A percentile compares a stretch with the other conserved stretches of the same genome.
Evolutionary conservation across 1,140 invertebrate species (phyloP).

Genomic region (Macrosteles quadrilineatus): DNA sequence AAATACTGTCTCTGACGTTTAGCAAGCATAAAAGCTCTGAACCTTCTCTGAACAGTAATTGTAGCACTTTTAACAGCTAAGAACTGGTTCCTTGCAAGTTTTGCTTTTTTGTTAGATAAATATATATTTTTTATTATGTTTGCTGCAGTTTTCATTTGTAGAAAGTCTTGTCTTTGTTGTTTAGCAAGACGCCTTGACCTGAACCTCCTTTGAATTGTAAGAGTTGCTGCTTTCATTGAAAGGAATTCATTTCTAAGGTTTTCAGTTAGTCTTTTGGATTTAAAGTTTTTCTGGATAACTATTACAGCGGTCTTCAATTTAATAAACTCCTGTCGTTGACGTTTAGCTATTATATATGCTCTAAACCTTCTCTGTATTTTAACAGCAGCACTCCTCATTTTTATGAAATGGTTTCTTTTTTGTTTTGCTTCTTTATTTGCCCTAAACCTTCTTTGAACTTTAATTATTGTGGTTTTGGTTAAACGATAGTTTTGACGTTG

Average conservation of each 20-base stretch:
- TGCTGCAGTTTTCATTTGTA: slow-evolving; percentile 46
- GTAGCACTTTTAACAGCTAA: slow-evolving; percentile 43
- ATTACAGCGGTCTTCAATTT: slow-evolving; percentile 50
- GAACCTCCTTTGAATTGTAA: slow-evolving; percentile 57
- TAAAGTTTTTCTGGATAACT: slow-evolving; percentile 34
- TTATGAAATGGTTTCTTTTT: background rate
- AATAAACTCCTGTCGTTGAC: slow-evolving; percentile 42
- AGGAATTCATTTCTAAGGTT: slow-evolving; percentile 9
- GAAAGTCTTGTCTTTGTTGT: slow-evolving; percentile 39
- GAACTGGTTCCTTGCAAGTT: slow-evolving; percentile 40
- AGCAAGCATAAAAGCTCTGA: slow-evolving; percentile 42
- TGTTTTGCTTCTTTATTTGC: slow-evolving; percentile 33
- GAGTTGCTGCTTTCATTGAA: slow-evolving; percentile 10
- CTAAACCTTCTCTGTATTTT: background rate
- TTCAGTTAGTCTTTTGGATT: slow-evolving; percentile 21
- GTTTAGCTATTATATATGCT: slow-evolving; percentile 1
- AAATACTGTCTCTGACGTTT: background rate
- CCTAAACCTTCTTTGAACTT: slow-evolving; percentile 45
- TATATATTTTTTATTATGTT: slow-evolving; percentile 52
- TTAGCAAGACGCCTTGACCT: slow-evolving; percentile 54
- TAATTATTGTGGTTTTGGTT: slow-evolving; percentile 34
- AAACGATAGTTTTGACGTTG: slow-evolving; percentile 43
- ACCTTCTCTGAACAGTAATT: slow-evolving; percentile 52
- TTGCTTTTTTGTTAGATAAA: slow-evolving; percentile 43
- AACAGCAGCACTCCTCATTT: background rate